These are phyloP conservation scores for Xestia rhomboidea DNA, from an alignment of 2,888 invertebrate genomes.

Conservation along the genomic window DNA sequence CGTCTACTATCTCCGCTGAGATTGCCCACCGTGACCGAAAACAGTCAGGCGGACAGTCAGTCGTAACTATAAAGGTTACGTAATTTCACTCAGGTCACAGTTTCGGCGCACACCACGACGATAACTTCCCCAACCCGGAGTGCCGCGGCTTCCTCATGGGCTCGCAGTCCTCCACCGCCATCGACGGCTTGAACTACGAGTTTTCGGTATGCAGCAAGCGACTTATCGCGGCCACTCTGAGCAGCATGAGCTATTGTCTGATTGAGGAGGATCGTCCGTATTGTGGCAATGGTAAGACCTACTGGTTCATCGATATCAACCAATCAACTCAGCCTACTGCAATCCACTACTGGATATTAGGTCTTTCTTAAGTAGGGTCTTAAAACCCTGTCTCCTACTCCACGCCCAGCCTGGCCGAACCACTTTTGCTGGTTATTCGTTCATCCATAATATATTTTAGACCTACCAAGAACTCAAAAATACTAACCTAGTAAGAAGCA, in stretches of 20 bases:
- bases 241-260: conserved; percentile 88
- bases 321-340: background rate
- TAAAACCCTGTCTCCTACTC: background rate
- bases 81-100: conserved; percentile 83
- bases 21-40: background rate
- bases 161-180: conserved; percentile 81
- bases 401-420: background rate
- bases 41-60: background rate
- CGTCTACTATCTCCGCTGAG: background rate
- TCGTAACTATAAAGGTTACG: background rate
- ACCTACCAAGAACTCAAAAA: background rate
- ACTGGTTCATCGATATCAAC: background rate
- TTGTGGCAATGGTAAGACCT: conserved; percentile 88
- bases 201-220: conserved; percentile 89
- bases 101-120: conserved; percentile 90
- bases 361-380: background rate
- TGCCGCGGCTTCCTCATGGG: conserved; percentile 89
- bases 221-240: conserved; percentile 84
- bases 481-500: background rate
- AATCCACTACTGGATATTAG: background rate
- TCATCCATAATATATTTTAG: background rate
- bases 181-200: conserved; percentile 78
- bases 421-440: background rate
- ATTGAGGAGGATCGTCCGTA: conserved; percentile 82
- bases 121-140: conserved; percentile 82